Percentiles rank a stretch among this genome's conserved stretches.
These are phyloP conservation scores for Cairina moschata DNA, from an alignment of 2,113 vertebrate genomes.

Conservation along the genomic window DNA sequence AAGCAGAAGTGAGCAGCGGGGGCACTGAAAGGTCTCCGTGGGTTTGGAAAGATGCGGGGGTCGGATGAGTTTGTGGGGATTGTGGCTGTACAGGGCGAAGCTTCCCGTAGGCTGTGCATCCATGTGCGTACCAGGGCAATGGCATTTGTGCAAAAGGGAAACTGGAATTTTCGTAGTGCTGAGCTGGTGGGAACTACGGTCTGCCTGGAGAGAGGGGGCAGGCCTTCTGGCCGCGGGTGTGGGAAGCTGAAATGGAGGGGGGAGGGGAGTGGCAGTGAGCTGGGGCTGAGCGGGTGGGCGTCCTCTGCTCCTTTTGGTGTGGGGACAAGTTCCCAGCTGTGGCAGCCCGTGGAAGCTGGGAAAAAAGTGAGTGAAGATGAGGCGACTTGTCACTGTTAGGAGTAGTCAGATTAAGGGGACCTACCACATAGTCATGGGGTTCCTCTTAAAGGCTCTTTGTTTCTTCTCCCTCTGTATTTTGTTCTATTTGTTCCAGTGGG, in stretches of 20 bases:
- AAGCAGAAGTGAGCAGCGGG: neutral
- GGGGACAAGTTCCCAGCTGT: neutral
- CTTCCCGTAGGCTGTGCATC: neutral
- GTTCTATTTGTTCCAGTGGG: neutral
- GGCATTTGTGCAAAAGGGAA: conserved; percentile 52
- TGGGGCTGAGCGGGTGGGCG: neutral
- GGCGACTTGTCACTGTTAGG: neutral
- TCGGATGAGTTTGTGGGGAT: neutral
- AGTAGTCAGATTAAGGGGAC: neutral
- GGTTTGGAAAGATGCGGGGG: rapidly evolving
- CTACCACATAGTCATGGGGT: neutral
- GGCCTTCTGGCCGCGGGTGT: neutral
- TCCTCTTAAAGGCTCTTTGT: neutral
- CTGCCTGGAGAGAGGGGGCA: neutral
- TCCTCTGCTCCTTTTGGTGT: neutral
- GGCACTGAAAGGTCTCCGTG: neutral
- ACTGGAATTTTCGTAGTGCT: conserved; percentile 37
- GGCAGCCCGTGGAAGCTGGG: neutral
- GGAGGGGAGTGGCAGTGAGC: neutral
- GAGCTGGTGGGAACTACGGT: neutral
- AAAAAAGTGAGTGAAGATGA: neutral
- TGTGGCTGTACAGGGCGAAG: neutral
- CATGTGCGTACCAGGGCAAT: neutral
- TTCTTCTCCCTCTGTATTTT: neutral
- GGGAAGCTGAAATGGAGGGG: neutral